Evolutionary conservation across 2,888 invertebrate genomes (phyloP), one percentile per base, ranked within the genome.

Genomic region (Nipponacmea schrenckii): DNA sequence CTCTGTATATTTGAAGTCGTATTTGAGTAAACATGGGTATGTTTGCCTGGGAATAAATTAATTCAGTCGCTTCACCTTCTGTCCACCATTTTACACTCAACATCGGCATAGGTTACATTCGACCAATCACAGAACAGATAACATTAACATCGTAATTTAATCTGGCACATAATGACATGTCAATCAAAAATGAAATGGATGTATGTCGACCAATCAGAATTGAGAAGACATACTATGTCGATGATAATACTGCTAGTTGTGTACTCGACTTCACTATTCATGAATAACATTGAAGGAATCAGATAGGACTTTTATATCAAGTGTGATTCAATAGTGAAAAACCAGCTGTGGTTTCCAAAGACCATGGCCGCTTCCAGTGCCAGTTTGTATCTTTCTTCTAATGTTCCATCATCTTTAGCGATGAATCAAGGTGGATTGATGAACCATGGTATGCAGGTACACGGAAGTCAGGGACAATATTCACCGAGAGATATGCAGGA

Each of bases 321-420:
- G 39, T 39, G 79, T 77, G 76, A 79, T 79, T 79, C 70, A 27
- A 26, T 48, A 62, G 64, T n/a, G 71, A 71, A 71, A 39, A 39
- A 74, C 45, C 67, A 68, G 71, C 73, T 77, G 70, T 71, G 72
- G 69, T 70, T 73, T 70, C 71, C 70, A 71, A 71, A 75, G 76
- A 82, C 80, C 93, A 96, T 96, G 95, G 95, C 96, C 93, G 95
- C 96, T 92, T 95, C 96, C 91, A 94, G 95, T 74, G 83, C 88
- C 69, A 86, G 86, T 73, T 83, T 88, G 91, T 96, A 96, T 92
- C 94, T 96, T 93, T 92, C 92, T 89, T 93, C 94, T 90, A 92
- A 92, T 90, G 92, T 92, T 88, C 92, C 92, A 85, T 93, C 94
- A 90, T 93, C 94, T 91, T 95, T 92, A 89, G 92, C 81, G 74